These are phyloP conservation scores for Spodoptera littoralis DNA, from an alignment of 2,888 invertebrate genomes.

Conservation along the genomic window DNA sequence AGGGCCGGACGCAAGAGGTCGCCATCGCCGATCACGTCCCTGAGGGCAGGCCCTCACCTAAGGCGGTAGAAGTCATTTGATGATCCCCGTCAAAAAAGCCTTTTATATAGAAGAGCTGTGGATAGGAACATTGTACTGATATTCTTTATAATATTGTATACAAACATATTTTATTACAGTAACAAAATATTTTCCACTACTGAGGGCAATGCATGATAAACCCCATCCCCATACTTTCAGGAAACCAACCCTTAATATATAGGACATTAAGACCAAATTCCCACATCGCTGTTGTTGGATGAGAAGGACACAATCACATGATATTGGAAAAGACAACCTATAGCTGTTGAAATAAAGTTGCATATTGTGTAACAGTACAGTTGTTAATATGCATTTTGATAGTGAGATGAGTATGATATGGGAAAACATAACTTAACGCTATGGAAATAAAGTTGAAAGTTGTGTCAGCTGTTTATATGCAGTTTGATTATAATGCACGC, in stretches of 20 bases:
- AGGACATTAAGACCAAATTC: constrained; percentile 4
- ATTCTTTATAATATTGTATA: too few relatives aligned
- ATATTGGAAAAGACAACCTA: neutral
- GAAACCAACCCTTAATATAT: constrained; percentile 3
- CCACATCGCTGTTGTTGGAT: neutral
- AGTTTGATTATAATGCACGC: constrained; percentile 23
- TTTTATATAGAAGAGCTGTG: too few relatives aligned
- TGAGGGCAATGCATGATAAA: constrained; percentile 46
- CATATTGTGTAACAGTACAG: too few relatives aligned
- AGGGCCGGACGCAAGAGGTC: too few relatives aligned
- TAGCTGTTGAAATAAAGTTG: too few relatives aligned
- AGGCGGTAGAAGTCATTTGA: too few relatives aligned
- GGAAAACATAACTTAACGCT: neutral
- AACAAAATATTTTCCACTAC: constrained; percentile 29
- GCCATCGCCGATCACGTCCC: too few relatives aligned
- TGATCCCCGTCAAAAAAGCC: too few relatives aligned
- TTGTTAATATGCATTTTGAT: constrained; percentile 19
- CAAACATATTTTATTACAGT: constrained; percentile 16
- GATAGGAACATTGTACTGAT: too few relatives aligned
- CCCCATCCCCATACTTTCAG: neutral
- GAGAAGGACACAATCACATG: neutral
- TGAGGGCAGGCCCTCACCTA: too few relatives aligned
- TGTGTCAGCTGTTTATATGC: constrained; percentile 6
- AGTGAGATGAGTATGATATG: neutral
- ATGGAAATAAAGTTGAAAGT: too few relatives aligned